Percentiles rank a stretch among this genome's conserved stretches.
Evolutionary conservation across 2,113 vertebrate genomes (phyloP).

Genomic region (Sitta europaea): DNA sequence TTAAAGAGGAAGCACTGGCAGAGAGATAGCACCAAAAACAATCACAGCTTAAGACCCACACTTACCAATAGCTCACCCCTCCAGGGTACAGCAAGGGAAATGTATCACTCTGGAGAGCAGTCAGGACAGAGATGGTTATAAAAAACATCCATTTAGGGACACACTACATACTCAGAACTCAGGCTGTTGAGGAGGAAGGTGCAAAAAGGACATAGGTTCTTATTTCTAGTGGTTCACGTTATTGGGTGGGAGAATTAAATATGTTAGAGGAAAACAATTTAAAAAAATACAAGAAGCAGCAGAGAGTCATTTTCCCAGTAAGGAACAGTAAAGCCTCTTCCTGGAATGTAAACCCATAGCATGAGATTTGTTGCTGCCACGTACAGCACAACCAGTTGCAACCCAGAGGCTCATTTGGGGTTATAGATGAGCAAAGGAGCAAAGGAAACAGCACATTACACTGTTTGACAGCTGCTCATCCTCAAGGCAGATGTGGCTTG

Average conservation of each 20-base stretch:
- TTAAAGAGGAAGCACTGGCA: neutral
- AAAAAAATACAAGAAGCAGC: neutral
- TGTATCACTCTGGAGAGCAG: neutral
- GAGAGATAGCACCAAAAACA: neutral
- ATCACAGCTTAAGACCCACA: neutral
- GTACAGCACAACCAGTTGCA: neutral
- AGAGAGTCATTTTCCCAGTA: neutral
- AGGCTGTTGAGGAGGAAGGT: neutral
- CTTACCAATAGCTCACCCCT: neutral
- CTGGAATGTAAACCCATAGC: neutral
- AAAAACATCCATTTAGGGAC: neutral
- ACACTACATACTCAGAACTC: neutral
- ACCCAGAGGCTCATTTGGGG: neutral
- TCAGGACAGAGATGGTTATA: neutral
- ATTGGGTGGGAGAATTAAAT: neutral
- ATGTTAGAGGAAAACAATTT: rapidly evolving
- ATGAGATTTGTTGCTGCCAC: neutral
- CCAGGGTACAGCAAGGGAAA: neutral
- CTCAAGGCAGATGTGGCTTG: neutral
- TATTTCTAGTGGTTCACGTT: neutral
- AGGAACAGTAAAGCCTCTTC: neutral
- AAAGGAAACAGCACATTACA: neutral
- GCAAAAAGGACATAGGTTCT: neutral
- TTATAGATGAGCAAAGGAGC: neutral
- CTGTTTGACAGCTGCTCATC: neutral